Evolutionary conservation across 2,113 vertebrate species (phyloP).

Genomic region (Microcebus lehilahytsara): DNA sequence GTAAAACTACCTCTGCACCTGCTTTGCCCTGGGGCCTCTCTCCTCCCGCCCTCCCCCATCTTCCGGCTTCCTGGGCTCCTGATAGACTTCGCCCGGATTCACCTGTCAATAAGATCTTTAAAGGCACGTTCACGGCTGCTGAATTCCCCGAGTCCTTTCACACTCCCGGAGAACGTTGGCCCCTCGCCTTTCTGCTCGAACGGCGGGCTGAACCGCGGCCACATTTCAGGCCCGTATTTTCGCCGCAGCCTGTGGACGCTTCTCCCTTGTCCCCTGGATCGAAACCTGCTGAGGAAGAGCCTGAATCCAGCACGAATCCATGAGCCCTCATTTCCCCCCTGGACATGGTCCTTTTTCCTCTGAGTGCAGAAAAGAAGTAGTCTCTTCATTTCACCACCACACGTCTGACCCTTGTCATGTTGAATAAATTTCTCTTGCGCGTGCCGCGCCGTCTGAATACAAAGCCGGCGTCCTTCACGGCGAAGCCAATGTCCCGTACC

Average conservation of each 20-base stretch:
- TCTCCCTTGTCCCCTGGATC: not conserved
- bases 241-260: not conserved
- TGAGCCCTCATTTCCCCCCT: not conserved
- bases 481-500: not conserved
- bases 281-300: not conserved
- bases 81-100: not conserved
- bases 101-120: not conserved
- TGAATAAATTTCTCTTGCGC: not conserved
- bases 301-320: not conserved
- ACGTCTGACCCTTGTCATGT: not conserved
- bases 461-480: slow-evolving; percentile 8
- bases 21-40: not conserved
- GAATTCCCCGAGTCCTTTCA: not conserved
- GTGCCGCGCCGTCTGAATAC: not conserved
- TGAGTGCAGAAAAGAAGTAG: not conserved
- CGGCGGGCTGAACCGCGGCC: not conserved
- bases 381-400: not conserved
- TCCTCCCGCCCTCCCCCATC: no score
- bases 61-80: not conserved
- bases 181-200: not conserved
- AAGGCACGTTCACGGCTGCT: not conserved
- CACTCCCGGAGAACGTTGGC: not conserved
- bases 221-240: not conserved
- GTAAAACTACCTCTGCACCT: no score
- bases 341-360: not conserved